Evolutionary conservation across 2,797 vertebrate species (phyloP).

Genomic region (Sebastes oblongus): DNA sequence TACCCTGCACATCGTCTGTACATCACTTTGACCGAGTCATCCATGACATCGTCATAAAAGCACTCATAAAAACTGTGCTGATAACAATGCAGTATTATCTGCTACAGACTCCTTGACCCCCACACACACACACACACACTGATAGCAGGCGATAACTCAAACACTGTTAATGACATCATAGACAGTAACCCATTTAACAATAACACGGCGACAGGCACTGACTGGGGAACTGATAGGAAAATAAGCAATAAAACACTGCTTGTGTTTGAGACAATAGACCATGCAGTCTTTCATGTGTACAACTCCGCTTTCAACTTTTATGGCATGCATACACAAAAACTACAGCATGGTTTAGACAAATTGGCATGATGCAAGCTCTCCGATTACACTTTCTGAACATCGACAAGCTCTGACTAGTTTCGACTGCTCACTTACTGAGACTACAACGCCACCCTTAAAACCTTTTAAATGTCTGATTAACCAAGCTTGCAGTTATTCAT

Average conservation of each 20-base stretch:
- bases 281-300: background rate
- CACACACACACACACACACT: background rate
- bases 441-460: background rate
- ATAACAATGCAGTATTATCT: slow-evolving; percentile 25
- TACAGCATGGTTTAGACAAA: slow-evolving; percentile 26
- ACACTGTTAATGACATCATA: slow-evolving; percentile 11
- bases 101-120: slow-evolving; percentile 24
- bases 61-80: slow-evolving; percentile 26
- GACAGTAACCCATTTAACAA: slow-evolving; percentile 1
- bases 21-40: slow-evolving; percentile 16
- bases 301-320: background rate
- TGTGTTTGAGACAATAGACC: slow-evolving; percentile 8
- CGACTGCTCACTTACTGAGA: background rate
- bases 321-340: background rate
- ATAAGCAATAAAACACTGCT: slow-evolving; percentile 14
- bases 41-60: background rate
- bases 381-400: slow-evolving; percentile 38
- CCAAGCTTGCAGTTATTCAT: background rate
- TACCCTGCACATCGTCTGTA: background rate
- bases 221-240: background rate
- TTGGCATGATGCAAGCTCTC: slow-evolving; percentile 30
- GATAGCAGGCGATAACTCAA: slow-evolving; percentile 21
- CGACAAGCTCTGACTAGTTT: slow-evolving; percentile 40
- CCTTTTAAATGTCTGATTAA: slow-evolving; percentile 3
- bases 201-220: slow-evolving; percentile 5